phyloP scores from a whole-genome alignment of 1,140 invertebrate genomes.

The Drosophila pachea region DNA sequence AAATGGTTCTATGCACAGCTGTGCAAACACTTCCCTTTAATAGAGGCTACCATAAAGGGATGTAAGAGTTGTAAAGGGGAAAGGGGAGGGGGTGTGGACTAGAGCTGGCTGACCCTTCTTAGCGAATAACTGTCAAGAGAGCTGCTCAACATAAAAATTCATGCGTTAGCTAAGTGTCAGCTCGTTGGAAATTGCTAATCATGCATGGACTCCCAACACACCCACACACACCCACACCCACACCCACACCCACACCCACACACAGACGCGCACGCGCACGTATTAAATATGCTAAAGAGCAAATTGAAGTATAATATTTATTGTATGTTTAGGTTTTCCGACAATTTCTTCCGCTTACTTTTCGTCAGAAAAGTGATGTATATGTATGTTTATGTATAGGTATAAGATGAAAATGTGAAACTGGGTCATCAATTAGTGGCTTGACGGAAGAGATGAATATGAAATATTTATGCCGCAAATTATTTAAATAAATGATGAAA shows the following conservation, averaged over 20 bases:
- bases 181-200: constrained; percentile 71
- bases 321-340: constrained; percentile 10
- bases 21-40: constrained; percentile 14
- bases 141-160: constrained; percentile 45
- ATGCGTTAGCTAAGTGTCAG: constrained; percentile 73
- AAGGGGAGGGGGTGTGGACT: neutral
- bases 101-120: too few species aligned
- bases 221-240: neutral
- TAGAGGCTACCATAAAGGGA: too few species aligned
- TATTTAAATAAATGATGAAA: constrained; percentile 9
- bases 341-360: constrained; percentile 2
- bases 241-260: too few species aligned
- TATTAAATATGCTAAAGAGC: neutral
- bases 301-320: constrained; percentile 5
- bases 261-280: too few species aligned
- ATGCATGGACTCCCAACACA: constrained; percentile 34
- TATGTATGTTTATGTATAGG: constrained; percentile 25
- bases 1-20: constrained; percentile 16
- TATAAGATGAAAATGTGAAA: constrained; percentile 28
- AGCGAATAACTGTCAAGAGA: neutral
- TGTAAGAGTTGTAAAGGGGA: neutral
- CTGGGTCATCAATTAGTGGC: constrained; percentile 36
- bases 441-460: constrained; percentile 4
- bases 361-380: constrained; percentile 2
- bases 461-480: constrained; percentile 4